phyloP scores from a whole-genome alignment of 2,797 vertebrate species.

The Schizothorax lantsangensis region DNA sequence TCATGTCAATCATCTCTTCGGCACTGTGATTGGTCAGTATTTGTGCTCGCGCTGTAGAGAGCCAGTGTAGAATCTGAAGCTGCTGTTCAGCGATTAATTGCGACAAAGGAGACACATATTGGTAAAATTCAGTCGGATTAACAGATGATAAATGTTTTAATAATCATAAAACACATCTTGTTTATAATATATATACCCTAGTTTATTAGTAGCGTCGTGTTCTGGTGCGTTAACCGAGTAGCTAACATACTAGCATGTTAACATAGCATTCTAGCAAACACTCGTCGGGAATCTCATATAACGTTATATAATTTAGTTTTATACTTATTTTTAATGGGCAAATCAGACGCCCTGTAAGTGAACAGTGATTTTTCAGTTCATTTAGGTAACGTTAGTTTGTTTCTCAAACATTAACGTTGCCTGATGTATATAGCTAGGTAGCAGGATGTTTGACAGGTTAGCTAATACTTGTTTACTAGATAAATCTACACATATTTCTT shows the following conservation, averaged over 20 bases:
- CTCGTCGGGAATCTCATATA: background rate
- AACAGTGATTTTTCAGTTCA: background rate
- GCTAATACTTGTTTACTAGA: background rate
- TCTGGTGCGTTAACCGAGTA: background rate
- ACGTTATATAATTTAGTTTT: background rate
- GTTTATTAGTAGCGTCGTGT: background rate
- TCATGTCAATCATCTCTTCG: conserved; percentile 13
- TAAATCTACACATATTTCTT: background rate
- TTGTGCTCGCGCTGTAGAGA: background rate
- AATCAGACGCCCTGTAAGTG: background rate
- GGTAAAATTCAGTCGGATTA: conserved; percentile 24
- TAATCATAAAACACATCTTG: background rate
- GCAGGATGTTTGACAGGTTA: background rate
- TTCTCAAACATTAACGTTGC: background rate
- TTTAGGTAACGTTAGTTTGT: background rate
- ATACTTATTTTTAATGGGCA: background rate
- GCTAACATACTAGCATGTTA: conserved; percentile 18
- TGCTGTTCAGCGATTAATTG: background rate
- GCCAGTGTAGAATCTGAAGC: background rate
- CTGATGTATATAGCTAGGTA: background rate
- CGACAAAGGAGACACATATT: background rate
- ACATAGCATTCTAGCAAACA: conserved; percentile 27
- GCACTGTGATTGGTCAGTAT: conserved; percentile 39
- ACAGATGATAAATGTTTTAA: background rate
- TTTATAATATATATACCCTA: background rate